Evolutionary conservation across 2,888 invertebrate species (phyloP), one percentile per base, ranked within the genome.

Genomic region (Drosophila neoperkinsi): DNA sequence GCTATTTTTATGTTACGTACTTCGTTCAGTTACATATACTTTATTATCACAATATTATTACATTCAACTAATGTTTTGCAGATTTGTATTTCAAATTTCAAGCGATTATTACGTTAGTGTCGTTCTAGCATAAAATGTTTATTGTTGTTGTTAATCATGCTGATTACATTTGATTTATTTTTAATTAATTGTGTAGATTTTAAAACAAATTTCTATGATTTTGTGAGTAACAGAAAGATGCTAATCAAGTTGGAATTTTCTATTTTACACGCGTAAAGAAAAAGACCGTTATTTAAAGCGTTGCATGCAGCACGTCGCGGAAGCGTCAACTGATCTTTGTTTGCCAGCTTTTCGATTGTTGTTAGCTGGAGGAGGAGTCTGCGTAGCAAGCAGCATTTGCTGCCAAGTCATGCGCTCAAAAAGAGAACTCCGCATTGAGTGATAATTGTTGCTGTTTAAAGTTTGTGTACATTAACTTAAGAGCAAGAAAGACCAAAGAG

Each of bases 401-500:
- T 25, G 16, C 21, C 2, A 9, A 51, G 18, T 50, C 50, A 28
- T 28, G 18, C 16, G 18, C 46, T 21, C 21, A 38, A 49, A 66
- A 78, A 70, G 66, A 69, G 30, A 67, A 50, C 52, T 62, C 43
- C 18, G 25, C 57, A 62, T 53, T 53, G 41, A 46, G 43, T 49
- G 61, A 36, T 53, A 31, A 43, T 52, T 59, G 30, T 21, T 57
- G 28, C n/a, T 56, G 18, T 57, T 57, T 21, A 9, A n/a, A n/a
- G 28, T 51, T 38, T n/a, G 30, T n/a, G 30, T 10, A 41, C 41
- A 58, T 21, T 11, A 30, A 38, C 33, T 74, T 78, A 63, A 87
- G 79, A 81, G 88, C 71, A 59, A 63, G 36, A 2, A 4, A 46
- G 16, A 25, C 51, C 51, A 55, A 69, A 84, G 88, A 83, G 83